These are phyloP conservation scores for Trididemnum miniatum DNA, from an alignment of 23 tunicate species.

Conservation along the genomic window DNA sequence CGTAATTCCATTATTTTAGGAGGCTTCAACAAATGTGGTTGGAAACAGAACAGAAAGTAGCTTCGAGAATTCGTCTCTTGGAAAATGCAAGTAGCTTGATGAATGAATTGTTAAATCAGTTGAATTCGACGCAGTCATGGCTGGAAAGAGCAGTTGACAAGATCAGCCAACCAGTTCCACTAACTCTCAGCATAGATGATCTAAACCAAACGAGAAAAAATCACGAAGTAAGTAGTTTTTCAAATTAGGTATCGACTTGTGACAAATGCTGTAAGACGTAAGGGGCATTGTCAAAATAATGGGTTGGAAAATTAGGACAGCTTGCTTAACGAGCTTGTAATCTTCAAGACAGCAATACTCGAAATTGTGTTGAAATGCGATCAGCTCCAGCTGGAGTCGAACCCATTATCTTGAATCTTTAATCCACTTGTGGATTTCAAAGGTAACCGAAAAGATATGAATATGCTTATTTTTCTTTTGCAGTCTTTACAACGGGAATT, in stretches of 20 bases:
- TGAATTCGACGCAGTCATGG: conserved; percentile 56
- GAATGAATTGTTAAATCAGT: conserved; percentile 51
- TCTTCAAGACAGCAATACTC: too few species aligned
- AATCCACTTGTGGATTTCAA: too few species aligned
- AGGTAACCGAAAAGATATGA: not conserved
- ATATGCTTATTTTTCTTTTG: not conserved
- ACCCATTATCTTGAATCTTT: too few species aligned
- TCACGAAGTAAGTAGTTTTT: conserved; percentile 78
- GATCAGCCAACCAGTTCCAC: conserved; percentile 58
- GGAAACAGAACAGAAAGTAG: conserved; percentile 82
- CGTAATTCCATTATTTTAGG: conserved; percentile 15
- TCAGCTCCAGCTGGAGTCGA: too few species aligned
- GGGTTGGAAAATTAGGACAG: too few species aligned
- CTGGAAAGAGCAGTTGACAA: conserved; percentile 42
- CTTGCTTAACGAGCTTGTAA: too few species aligned
- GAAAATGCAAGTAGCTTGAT: conserved; percentile 51
- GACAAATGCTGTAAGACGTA: too few species aligned
- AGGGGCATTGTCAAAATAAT: too few species aligned
- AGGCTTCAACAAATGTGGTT: conserved; percentile 72
- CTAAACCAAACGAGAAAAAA: conserved; percentile 52
- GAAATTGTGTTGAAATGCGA: too few species aligned
- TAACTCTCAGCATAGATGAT: conserved; percentile 86
- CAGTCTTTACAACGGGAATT: conserved; percentile 83
- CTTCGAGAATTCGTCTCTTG: conserved; percentile 67
- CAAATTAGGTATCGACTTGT: too few species aligned